A percentile compares a stretch with the other conserved stretches of the same genome.
These are phyloP conservation scores for Ameiurus melas DNA, from an alignment of 2,113 vertebrate species.

Conservation along the genomic window DNA sequence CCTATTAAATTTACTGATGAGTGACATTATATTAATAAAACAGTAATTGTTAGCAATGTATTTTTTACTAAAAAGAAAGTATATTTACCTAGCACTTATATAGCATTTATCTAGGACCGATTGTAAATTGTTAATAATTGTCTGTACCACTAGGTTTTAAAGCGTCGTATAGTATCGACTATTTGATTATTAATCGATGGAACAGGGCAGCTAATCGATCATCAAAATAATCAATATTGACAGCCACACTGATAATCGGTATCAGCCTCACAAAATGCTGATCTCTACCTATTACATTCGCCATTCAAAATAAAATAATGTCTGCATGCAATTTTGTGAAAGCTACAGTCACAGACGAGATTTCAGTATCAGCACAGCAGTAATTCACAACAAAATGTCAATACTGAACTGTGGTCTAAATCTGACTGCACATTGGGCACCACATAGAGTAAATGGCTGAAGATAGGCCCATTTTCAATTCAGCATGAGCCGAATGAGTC, in stretches of 20 bases:
- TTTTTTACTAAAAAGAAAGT: neutral
- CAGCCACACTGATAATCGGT: neutral
- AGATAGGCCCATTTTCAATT: slow-evolving; percentile 48
- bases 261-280: neutral
- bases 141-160: neutral
- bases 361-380: neutral
- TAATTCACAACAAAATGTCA: neutral
- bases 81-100: neutral
- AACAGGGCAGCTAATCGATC: neutral
- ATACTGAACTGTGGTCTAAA: slow-evolving; percentile 1
- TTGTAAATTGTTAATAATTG: neutral
- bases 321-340: neutral
- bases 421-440: slow-evolving; percentile 22
- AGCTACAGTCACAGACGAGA: neutral
- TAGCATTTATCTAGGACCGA: neutral
- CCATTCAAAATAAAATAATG: neutral
- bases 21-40: neutral
- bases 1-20: neutral
- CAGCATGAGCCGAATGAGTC: no score
- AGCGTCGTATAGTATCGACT: neutral
- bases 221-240: neutral
- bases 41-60: no score
- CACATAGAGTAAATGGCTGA: slow-evolving; percentile 45
- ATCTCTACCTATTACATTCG: neutral
- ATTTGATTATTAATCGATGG: neutral